These are phyloP conservation scores for Clarias fuscus DNA, from an alignment of 2,797 vertebrate species.

Conservation along the genomic window DNA sequence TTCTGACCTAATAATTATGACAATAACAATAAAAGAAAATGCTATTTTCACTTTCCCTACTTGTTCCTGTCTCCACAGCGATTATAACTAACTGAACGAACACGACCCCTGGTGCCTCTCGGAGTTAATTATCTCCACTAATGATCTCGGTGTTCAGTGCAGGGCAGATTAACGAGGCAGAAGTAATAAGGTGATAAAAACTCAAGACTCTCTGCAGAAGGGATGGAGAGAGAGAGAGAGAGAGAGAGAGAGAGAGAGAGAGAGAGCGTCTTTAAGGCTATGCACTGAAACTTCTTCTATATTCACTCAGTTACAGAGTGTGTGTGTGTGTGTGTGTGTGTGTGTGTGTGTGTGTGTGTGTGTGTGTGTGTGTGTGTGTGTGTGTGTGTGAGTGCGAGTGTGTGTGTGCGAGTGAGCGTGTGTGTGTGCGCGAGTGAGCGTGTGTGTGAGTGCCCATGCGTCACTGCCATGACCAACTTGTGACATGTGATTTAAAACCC, in stretches of 20 bases:
- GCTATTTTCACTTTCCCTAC: neutral
- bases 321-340: too few relatives aligned
- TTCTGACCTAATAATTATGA: neutral
- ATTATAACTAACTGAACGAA: neutral
- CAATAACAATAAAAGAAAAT: neutral
- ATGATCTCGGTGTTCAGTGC: neutral
- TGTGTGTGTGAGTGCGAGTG: neutral
- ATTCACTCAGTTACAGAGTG: neutral
- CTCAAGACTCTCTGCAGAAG: slow-evolving; percentile 4
- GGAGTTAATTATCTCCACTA: slow-evolving; percentile 1
- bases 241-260: neutral
- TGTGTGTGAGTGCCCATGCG: neutral
- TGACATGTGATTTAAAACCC: neutral
- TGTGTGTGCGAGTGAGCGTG: neutral
- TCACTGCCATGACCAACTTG: neutral
- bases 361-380: too few relatives aligned
- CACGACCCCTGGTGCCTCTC: neutral
- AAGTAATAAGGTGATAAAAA: slow-evolving; percentile 1
- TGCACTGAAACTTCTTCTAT: neutral
- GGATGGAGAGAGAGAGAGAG: neutral
- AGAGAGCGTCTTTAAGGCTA: neutral
- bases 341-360: too few relatives aligned
- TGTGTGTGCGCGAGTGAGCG: neutral
- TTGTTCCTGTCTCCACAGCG: too few relatives aligned
- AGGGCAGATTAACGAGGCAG: slow-evolving; percentile 9